A percentile compares a stretch with the other conserved stretches of the same genome.
Evolutionary conservation across 1,140 invertebrate genomes (phyloP).

Genomic region (Tenebrio molitor): DNA sequence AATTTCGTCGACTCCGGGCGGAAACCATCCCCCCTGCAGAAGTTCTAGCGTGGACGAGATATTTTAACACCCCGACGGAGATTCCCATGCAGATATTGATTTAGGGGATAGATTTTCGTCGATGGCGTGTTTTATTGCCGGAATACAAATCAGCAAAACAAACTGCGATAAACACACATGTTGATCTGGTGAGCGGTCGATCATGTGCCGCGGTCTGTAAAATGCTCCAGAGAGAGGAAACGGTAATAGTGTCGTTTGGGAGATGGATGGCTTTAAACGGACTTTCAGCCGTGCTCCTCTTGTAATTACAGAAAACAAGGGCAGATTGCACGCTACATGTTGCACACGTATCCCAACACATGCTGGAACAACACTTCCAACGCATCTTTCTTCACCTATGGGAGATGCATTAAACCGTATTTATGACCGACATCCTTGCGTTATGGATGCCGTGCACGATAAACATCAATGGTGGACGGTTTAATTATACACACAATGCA

Average conservation of each 20-base stretch:
- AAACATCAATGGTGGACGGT: no score
- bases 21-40: no score
- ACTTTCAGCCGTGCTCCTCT: conserved; percentile 6
- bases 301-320: conserved; percentile 33
- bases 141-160: conserved; percentile 48
- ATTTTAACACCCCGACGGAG: conserved; percentile 45
- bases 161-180: conserved; percentile 55
- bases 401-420: no score
- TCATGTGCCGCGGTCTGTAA: conserved; percentile 44
- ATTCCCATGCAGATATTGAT: conserved; percentile 54
- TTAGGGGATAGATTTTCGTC: conserved; percentile 47
- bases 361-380: no score
- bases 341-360: no score
- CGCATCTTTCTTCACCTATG: no score
- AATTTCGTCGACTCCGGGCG: no score
- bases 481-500: no score
- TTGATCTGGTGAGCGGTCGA: conserved; percentile 48
- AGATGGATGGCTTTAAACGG: conserved; percentile 45
- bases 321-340: background rate
- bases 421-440: no score
- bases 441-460: no score
- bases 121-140: conserved; percentile 52
- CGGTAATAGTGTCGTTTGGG: conserved; percentile 40
- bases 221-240: conserved; percentile 42
- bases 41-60: no score